phyloP scores from a whole-genome alignment of 2,888 invertebrate species.

The Amphiduros pacificus region DNA sequence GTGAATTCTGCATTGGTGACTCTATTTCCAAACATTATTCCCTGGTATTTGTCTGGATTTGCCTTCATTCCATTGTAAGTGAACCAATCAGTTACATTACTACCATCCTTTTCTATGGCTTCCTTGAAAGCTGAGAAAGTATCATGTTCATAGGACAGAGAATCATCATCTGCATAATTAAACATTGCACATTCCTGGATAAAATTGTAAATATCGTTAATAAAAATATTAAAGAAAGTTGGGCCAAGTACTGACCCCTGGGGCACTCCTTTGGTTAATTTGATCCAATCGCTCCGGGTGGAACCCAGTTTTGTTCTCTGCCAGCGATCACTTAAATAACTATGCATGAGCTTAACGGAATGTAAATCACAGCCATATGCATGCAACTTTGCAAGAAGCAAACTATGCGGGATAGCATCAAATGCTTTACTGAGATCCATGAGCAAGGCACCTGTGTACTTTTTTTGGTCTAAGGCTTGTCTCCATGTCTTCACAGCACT shows the following conservation, averaged over 20 bases:
- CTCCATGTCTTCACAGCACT: background rate
- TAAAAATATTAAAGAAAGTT: background rate
- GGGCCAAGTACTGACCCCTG: background rate
- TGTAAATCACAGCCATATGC: background rate
- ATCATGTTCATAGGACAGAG: background rate
- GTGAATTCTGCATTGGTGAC: no score
- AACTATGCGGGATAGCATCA: background rate
- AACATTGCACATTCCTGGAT: background rate
- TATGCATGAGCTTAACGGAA: background rate
- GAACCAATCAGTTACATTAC: background rate
- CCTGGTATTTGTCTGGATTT: background rate
- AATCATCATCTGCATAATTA: background rate
- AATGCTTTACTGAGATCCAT: background rate
- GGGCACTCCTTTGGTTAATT: background rate
- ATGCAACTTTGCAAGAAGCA: background rate
- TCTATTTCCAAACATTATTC: no score
- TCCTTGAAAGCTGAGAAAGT: no score
- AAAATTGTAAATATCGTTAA: background rate
- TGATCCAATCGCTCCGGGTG: background rate
- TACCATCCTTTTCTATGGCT: background rate
- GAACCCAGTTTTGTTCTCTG: background rate
- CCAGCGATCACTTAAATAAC: background rate
- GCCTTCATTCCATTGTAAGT: background rate
- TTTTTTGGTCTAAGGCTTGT: background rate
- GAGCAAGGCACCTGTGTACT: background rate